Evolutionary conservation across 1,140 invertebrate genomes (phyloP), one percentile per base, ranked within the genome.

Genomic region (Druon quercuslanigerum): DNA sequence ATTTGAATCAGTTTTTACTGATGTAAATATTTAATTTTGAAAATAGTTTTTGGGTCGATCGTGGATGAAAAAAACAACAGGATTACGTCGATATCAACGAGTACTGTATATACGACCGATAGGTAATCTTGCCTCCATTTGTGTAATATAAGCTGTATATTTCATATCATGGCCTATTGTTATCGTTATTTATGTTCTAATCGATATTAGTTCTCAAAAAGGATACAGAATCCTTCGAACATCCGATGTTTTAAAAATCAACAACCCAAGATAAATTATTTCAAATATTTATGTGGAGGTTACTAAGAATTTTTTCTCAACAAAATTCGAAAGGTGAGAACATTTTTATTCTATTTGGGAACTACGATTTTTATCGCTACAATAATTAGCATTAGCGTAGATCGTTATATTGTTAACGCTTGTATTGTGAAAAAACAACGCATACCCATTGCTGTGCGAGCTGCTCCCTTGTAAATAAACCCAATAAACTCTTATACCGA

Each of bases 91-190:
- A 74, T 66, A 76, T 52, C 76, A 52, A 79, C 76, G 54, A 72
- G 57, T 56, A 56, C 74, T 86, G 85, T 86, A 85, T 54, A 85
- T 86, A 84, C 73, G 80, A 83, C 78, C 66, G 71, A 82, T 79
- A 76, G 80, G 76, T 83, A 80, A 80, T 72, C 74, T 78, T 77
- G 75, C 78, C 86, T 77, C 76, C 76, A 83, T 85, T 86, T 82
- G 79, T 90, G 88, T 90, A 91, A 84, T 73, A 90, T 90, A 90
- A 87, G 85, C 82, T 90, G 89, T 91, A 90, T 87, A 91, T 90
- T 90, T 90, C 85, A 82, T 88, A 87, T 85, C 83, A 83, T 82
- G 74, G 82, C 78, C 78, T 86, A 87, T 85, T 88, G 87, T 90
- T 90, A 87, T 84, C 76, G 85, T 88, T 89, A 89, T 89, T 89